Conservation (phyloP, 2,797 vertebrate genomes). For the Molossus molossus region DNA sequence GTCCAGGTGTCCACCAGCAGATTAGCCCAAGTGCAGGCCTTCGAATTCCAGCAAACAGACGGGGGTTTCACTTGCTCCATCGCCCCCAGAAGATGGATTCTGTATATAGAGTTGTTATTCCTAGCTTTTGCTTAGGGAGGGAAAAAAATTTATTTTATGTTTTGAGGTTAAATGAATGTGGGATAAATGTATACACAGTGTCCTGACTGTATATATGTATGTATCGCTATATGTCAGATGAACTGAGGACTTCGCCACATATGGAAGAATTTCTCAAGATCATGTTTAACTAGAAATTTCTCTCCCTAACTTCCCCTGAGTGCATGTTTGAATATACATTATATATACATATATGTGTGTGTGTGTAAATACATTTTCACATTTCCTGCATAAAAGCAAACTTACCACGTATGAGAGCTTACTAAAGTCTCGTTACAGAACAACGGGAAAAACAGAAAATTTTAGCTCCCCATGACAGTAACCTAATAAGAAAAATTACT, state of each 20-base stretch:
- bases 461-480: conserved; percentile 83
- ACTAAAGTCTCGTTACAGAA: conserved; percentile 73
- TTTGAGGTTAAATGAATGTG: conserved; percentile 91
- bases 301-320: conserved; percentile 85
- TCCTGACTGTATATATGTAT: conserved; percentile 89
- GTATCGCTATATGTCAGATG: conserved; percentile 89
- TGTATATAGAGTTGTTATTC: conserved; percentile 88
- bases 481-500: conserved; percentile 86
- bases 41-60: conserved; percentile 80
- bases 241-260: conserved; percentile 88
- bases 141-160: conserved; percentile 90
- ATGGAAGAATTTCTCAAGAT: conserved; percentile 90
- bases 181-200: conserved; percentile 90
- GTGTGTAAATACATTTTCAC: conserved; percentile 85
- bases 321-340: conserved; percentile 87
- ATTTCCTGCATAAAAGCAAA: conserved; percentile 88
- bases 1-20: conserved; percentile 66
- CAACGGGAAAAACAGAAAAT: conserved; percentile 72
- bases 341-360: conserved; percentile 80
- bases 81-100: conserved; percentile 85
- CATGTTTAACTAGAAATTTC: conserved; percentile 89
- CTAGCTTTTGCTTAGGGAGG: conserved; percentile 85
- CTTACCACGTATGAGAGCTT: conserved; percentile 77
- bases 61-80: conserved; percentile 73
- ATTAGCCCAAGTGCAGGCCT: conserved; percentile 64